phyloP scores from a whole-genome alignment of 2,113 vertebrate species.

The Tyrannus savana region DNA sequence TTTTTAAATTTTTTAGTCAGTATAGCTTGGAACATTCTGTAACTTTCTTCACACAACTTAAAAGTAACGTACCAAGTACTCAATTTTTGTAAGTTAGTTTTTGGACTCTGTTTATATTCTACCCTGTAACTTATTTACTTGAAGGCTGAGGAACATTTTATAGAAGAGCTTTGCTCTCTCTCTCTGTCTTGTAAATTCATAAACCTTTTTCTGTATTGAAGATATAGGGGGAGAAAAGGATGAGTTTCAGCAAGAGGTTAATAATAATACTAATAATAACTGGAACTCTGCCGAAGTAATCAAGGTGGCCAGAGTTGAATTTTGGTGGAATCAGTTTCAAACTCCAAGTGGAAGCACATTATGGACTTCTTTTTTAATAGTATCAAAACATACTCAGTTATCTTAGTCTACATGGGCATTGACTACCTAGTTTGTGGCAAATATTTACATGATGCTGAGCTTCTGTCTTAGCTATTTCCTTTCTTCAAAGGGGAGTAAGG shows the following conservation, averaged over 20 bases:
- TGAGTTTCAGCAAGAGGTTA: background rate
- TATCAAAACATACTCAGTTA: background rate
- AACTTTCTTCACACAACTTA: background rate
- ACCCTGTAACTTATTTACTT: conserved; percentile 30
- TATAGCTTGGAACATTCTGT: conserved; percentile 37
- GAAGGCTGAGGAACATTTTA: background rate
- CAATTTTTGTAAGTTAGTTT: conserved; percentile 11
- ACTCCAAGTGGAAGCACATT: background rate
- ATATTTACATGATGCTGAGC: background rate
- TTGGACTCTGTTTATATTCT: background rate
- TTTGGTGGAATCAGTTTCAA: background rate
- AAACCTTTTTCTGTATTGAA: background rate
- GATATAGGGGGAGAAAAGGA: background rate
- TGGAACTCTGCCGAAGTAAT: background rate
- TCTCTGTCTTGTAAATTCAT: background rate
- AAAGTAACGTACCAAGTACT: background rate
- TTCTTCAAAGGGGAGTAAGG: background rate
- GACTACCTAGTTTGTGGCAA: background rate
- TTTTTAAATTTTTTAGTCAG: conserved; percentile 43
- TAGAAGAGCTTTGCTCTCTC: background rate
- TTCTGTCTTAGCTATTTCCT: background rate
- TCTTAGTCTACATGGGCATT: background rate
- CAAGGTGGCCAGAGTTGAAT: background rate
- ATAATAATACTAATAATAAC: background rate
- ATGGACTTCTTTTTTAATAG: background rate